A percentile compares a stretch with the other conserved stretches of the same genome.
Conservation (phyloP, 2,888 invertebrate species). For the Lasioglossum pauxillum region DNA sequence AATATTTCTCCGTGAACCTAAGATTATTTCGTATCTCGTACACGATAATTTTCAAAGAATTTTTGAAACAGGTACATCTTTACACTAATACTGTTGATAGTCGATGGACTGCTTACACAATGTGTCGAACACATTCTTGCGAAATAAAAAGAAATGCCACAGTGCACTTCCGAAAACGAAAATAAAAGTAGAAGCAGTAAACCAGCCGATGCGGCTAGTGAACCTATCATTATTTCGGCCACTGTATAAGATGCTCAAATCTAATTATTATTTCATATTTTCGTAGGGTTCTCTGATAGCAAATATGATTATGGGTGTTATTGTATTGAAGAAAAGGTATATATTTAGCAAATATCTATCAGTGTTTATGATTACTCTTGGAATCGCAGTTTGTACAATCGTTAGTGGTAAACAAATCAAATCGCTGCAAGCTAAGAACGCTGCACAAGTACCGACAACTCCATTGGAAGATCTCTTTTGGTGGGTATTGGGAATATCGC, state of each 20-base stretch:
- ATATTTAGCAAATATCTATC: constrained; percentile 94
- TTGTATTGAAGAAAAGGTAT: constrained; percentile 94
- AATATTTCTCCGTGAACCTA: too few species aligned
- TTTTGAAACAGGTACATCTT: too few species aligned
- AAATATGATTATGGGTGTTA: constrained; percentile 97
- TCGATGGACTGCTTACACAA: too few species aligned
- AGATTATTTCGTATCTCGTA: too few species aligned
- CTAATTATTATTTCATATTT: neutral
- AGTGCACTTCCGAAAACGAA: too few species aligned
- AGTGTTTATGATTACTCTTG: constrained; percentile 96
- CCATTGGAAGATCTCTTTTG: constrained; percentile 86
- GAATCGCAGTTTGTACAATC: constrained; percentile 96
- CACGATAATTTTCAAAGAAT: too few species aligned
- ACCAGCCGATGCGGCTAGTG: too few species aligned
- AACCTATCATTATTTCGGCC: too few species aligned
- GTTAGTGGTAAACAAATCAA: constrained; percentile 92
- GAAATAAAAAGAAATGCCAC: too few species aligned
- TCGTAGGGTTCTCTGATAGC: constrained; percentile 96
- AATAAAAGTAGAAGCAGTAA: too few species aligned
- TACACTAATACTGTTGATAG: too few species aligned
- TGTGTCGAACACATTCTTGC: too few species aligned
- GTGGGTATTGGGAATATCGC: constrained; percentile 90
- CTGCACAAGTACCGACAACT: constrained; percentile 81
- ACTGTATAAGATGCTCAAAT: neutral
- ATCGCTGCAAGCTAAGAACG: constrained; percentile 82